Base-by-base conservation (phyloP, 2,797 vertebrate genomes). In the Rhyacichthys aspro region DNA sequence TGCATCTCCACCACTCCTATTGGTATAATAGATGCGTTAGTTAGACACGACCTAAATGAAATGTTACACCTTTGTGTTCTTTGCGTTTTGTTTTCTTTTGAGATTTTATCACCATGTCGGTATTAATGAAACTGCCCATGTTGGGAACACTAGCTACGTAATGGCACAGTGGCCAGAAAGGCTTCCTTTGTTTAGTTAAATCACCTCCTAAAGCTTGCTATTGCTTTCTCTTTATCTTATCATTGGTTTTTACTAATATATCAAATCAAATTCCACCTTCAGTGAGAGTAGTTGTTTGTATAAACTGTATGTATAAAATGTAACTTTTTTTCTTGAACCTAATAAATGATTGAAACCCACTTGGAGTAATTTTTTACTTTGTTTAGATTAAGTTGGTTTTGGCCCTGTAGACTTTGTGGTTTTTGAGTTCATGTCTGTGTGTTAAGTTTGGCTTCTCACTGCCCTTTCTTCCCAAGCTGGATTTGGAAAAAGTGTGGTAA, bases 341-440 rank as follows among this genome's bases (percentile, higher is more conserved):
- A 98, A 98, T 98, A 98, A 98, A 98, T 78, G 79, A 88, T 89
- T 88, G 78, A 90, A 79, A 94, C 87, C 84, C 84, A 76, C 47
- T 44, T 59, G 28, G 47, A 71, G 61, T 60, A 18, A 41, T 8
- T n/a, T 63, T 58, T 38, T 63, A 23, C 49, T 67, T 64, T 72
- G 55, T 70, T 76, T 65, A 71, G 28, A 44, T 67, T 14, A 60
- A 64, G 47, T 59, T 45, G 9, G 52, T 69, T 9, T 55, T 72
- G 63, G 72, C 62, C 0, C 10, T 6, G 10, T 54, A 49, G 32
- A 33, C 14, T 43, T 33, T 79, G 68, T 72, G 79, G 69, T 83
- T 75, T 85, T 69, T 84, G 72, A 87, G 68, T 85, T 88, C 76
- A 85, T 56, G 76, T 78, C 73, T 81, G 58, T 12, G 18, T 84